These are phyloP conservation scores for Atrichornis clamosus DNA, from an alignment of 2,113 vertebrate species.

Conservation along the genomic window DNA sequence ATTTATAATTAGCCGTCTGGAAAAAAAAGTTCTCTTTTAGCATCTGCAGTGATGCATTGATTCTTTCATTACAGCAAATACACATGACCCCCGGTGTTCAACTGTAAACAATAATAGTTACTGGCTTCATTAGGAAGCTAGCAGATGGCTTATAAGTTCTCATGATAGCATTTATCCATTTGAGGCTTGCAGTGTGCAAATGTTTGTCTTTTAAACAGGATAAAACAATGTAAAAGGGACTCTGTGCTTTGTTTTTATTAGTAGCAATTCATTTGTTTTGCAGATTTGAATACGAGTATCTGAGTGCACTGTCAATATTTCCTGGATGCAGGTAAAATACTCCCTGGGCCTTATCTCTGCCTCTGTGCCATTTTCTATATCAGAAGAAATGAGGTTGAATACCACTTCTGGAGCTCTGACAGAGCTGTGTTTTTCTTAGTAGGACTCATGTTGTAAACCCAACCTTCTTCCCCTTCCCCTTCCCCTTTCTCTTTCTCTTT, in stretches of 20 bases:
- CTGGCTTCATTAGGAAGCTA: slow-evolving; percentile 78
- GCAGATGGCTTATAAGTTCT: slow-evolving; percentile 81
- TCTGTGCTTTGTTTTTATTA: slow-evolving; percentile 64
- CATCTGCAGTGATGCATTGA: slow-evolving; percentile 69
- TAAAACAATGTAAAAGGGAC: slow-evolving; percentile 70
- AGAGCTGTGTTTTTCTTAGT: background rate
- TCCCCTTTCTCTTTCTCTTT: background rate
- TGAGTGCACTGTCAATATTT: slow-evolving; percentile 3
- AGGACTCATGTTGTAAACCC: background rate
- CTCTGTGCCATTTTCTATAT: background rate
- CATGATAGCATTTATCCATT: slow-evolving; percentile 73
- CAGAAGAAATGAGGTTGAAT: background rate
- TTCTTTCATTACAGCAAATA: slow-evolving; percentile 74
- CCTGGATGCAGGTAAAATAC: background rate
- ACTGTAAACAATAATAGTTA: slow-evolving; percentile 78
- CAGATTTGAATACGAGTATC: slow-evolving; percentile 48
- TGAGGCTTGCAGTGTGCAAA: slow-evolving; percentile 70
- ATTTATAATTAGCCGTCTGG: slow-evolving; percentile 72
- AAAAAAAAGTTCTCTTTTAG: slow-evolving; percentile 61
- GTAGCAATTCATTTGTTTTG: slow-evolving; percentile 57
- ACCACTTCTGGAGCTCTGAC: background rate
- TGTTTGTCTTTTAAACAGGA: slow-evolving; percentile 74
- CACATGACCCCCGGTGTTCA: slow-evolving; percentile 73
- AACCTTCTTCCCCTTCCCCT: background rate
- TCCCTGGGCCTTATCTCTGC: background rate